phyloP scores from a whole-genome alignment of 2,888 invertebrate genomes.

The Ochlodes sylvanus region DNA sequence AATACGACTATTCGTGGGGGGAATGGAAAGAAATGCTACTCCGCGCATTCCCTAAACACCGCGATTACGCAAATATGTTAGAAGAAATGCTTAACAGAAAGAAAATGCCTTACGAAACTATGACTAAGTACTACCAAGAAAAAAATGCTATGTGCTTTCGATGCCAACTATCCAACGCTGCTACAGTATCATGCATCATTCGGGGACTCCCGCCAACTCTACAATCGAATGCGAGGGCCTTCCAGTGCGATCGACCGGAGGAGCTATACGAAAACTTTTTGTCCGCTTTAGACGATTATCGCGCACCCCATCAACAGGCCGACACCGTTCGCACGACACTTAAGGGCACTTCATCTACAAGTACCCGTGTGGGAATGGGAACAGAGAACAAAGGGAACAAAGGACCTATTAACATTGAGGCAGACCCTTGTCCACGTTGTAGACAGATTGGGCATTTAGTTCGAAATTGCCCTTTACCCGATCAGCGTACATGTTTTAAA shows the following conservation, averaged over 20 bases:
- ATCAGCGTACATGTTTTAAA: constrained; percentile 42
- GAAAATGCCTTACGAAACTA: constrained; percentile 40
- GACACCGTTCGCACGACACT: no score
- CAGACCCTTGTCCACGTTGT: constrained; percentile 42
- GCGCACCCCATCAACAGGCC: constrained; percentile 5
- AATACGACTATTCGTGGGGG: constrained; percentile 44
- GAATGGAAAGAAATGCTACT: constrained; percentile 40
- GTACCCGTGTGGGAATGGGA: not conserved
- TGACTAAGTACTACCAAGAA: constrained; percentile 47
- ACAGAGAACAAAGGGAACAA: not conserved
- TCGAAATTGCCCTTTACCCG: constrained; percentile 42
- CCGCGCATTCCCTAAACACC: no score
- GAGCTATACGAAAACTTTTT: constrained; percentile 46
- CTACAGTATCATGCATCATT: constrained; percentile 38
- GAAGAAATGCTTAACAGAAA: constrained; percentile 44
- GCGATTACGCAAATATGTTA: constrained; percentile 39
- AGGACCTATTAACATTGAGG: constrained; percentile 25
- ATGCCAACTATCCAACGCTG: constrained; percentile 36
- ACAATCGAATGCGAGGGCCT: constrained; percentile 47
- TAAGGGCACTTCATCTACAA: no score
- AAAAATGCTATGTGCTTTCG: constrained; percentile 39
- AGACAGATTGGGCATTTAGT: constrained; percentile 41
- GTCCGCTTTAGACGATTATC: constrained; percentile 46
- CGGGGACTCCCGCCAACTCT: constrained; percentile 14
- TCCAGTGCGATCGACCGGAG: constrained; percentile 44